Base-by-base conservation (phyloP, 2,797 vertebrate species). In the Macrochelys suwanniensis region DNA sequence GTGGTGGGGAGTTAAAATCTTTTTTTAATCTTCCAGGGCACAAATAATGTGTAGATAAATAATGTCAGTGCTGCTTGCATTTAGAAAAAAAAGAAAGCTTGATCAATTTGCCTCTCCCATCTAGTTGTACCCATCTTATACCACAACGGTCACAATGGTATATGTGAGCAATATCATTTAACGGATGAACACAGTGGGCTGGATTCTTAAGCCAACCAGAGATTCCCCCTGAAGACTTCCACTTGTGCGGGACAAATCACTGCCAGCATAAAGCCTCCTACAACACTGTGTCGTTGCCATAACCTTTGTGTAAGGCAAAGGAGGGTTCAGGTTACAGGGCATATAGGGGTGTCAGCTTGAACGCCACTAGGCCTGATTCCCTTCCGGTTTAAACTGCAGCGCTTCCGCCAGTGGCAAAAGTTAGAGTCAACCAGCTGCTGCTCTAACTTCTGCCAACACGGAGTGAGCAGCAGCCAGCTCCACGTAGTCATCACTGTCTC, bases 1-100 rank as follows among this genome's bases (percentile, higher is more conserved):
- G 80, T 7, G 7, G 6, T 37, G 53, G 81, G 23, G 65, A 9
- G 87, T 88, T 78, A 25, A 59, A 89, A 89, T 0, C 50, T 5
- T 79, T 91, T 77, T 51, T 85, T 90, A 84, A 84, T 92, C 93
- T 91, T 76, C 33, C 42, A 47, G 37, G 11, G 53, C 80, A 86
- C 51, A 94, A 85, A 89, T 94, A 93, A 91, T 85, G 92, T 90
- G 33, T 79, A 85, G 88, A 81, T 42, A 96, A 97, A 87, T 28
- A 93, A 57, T 23, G 91, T 68, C 26, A 85, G 49, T n/a, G 25
- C 0, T 88, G 2, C 78, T 95, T 93, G 31, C 53, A n/a, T 88
- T 68, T 77, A 86, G 93, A 84, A 97, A 78, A 78, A 78, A 5
- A 5, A 81, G 23, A 84, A 95, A 81, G 45, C 90, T 84, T 93